A percentile compares a stretch with the other conserved stretches of the same genome.
Conservation (phyloP, 2,888 invertebrate genomes). For the Encarsia formosa region DNA sequence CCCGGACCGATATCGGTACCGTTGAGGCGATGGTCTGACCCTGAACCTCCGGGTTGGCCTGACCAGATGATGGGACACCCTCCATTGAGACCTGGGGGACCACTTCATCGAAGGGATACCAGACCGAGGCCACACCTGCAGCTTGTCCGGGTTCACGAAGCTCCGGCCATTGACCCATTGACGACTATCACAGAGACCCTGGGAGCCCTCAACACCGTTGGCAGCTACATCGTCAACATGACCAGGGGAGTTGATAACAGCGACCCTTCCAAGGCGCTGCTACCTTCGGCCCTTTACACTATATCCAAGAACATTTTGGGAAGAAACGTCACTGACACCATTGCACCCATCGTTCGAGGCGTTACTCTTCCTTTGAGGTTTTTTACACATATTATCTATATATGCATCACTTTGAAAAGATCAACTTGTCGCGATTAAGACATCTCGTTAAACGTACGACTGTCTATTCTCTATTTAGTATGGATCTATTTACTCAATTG, state of each 20-base stretch:
- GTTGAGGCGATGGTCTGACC: no score
- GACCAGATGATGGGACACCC: no score
- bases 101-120: conserved; percentile 38
- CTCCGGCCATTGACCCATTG: conserved; percentile 44
- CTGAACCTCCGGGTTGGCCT: no score
- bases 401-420: no score
- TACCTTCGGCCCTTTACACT: conserved; percentile 73
- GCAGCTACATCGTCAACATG: conserved; percentile 80
- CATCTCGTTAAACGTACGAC: no score
- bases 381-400: no score
- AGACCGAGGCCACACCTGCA: conserved; percentile 39
- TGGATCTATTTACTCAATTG: no score
- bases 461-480: no score
- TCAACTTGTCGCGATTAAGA: no score
- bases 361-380: conserved; percentile 47
- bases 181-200: conserved; percentile 59
- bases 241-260: conserved; percentile 54
- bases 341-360: conserved; percentile 67
- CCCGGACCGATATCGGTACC: no score
- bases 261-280: conserved; percentile 54
- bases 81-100: conserved; percentile 27
- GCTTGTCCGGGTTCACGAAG: conserved; percentile 29
- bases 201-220: conserved; percentile 82
- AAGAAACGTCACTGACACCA: conserved; percentile 75
- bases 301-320: conserved; percentile 76